These are phyloP conservation scores for Pectinophora gossypiella DNA, from an alignment of 1,140 invertebrate species.

Conservation along the genomic window DNA sequence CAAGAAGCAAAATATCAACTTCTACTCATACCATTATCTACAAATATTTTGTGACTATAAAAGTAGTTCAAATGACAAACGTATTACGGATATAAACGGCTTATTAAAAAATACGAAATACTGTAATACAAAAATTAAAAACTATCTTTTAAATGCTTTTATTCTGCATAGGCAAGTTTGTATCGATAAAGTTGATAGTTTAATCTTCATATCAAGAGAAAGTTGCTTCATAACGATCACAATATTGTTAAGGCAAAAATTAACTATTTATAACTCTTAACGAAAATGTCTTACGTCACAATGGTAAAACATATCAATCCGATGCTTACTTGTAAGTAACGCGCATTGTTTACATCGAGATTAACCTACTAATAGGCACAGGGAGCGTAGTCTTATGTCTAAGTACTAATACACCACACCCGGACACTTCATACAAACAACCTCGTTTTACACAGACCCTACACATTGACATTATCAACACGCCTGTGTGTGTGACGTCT, in stretches of 20 bases:
- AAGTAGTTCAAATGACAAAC: too few relatives aligned
- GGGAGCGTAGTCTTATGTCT: neutral
- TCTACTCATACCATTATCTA: neutral
- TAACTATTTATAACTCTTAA: too few relatives aligned
- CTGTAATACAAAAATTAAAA: neutral
- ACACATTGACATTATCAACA: too few relatives aligned
- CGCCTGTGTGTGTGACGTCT: too few relatives aligned
- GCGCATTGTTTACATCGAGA: neutral
- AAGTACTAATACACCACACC: too few relatives aligned
- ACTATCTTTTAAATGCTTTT: neutral
- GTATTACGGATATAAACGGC: too few relatives aligned
- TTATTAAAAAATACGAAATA: neutral
- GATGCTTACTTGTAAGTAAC: neutral
- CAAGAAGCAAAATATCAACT: too few relatives aligned
- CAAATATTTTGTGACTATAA: neutral
- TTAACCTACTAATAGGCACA: neutral
- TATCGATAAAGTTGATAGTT: neutral
- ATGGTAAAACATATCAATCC: neutral
- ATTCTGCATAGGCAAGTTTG: neutral
- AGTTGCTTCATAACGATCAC: too few relatives aligned
- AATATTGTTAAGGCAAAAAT: too few relatives aligned
- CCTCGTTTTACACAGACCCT: too few relatives aligned
- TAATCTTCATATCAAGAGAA: too few relatives aligned
- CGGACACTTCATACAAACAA: too few relatives aligned
- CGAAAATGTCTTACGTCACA: neutral